Conservation (phyloP, 1,140 invertebrate species). For the Mamestra configurata region DNA sequence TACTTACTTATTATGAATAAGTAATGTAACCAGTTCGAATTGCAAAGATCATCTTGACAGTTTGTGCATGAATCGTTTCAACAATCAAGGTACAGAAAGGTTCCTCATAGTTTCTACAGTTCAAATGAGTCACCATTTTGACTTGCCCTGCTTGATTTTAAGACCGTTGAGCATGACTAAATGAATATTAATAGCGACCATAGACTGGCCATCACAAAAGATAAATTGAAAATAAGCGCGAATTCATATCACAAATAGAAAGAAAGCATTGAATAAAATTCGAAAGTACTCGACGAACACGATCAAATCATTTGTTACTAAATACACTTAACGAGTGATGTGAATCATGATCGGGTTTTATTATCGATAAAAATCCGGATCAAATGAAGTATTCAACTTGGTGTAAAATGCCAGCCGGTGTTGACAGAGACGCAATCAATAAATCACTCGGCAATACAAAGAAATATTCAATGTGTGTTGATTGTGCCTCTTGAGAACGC, state of each 20-base stretch:
- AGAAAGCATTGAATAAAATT: constrained; percentile 44
- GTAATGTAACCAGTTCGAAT: neutral
- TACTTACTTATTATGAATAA: no score
- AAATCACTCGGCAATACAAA: constrained; percentile 85
- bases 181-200: constrained; percentile 33
- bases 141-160: no score
- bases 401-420: constrained; percentile 81
- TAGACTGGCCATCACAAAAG: neutral
- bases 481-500: constrained; percentile 85
- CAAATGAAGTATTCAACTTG: constrained; percentile 86
- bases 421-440: constrained; percentile 87
- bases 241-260: constrained; percentile 44
- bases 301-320: constrained; percentile 81
- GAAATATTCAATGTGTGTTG: constrained; percentile 86
- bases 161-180: neutral
- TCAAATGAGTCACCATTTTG: neutral
- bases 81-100: no score
- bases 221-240: constrained; percentile 41
- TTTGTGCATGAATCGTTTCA: no score
- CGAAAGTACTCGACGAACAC: constrained; percentile 54
- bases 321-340: constrained; percentile 86
- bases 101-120: no score
- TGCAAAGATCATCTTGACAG: neutral
- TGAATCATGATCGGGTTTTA: constrained; percentile 80
- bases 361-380: constrained; percentile 87